Percentiles rank a stretch among this genome's conserved stretches.
Conservation (phyloP, 2,113 vertebrate genomes). For the Oreocharis arfaki region DNA sequence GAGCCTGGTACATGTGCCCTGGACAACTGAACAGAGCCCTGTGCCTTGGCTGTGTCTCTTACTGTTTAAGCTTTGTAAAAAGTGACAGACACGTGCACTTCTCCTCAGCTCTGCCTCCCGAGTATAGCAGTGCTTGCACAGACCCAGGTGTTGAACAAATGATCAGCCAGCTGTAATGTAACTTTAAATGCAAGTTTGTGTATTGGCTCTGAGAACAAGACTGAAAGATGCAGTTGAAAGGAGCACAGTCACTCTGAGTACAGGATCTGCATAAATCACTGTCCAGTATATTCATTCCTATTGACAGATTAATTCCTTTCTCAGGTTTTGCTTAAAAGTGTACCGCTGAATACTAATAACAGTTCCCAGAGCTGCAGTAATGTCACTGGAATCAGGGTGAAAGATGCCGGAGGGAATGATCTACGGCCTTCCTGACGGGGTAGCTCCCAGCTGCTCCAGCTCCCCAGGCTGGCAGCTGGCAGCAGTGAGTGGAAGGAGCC, state of each 20-base stretch:
- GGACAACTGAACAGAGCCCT: background rate
- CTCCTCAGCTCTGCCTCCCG: background rate
- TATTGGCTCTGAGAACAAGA: conserved; percentile 22
- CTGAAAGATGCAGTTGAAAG: conserved; percentile 49
- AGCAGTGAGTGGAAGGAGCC: background rate
- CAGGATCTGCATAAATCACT: conserved; percentile 74
- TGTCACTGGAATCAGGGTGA: background rate
- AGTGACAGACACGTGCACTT: background rate
- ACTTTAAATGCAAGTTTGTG: conserved; percentile 46
- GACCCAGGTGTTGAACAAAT: background rate
- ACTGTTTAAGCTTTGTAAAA: background rate
- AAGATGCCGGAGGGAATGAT: background rate
- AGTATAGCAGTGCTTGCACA: background rate
- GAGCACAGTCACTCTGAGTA: conserved; percentile 39
- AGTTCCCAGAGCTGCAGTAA: background rate
- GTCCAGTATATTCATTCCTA: conserved; percentile 68
- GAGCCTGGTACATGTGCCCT: background rate
- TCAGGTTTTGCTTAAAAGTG: conserved; percentile 68
- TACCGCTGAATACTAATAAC: conserved; percentile 69
- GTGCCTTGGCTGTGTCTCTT: background rate
- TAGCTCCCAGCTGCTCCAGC: background rate
- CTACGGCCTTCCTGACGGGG: background rate
- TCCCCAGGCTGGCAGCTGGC: background rate
- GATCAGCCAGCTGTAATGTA: background rate
- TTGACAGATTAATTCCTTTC: conserved; percentile 76